Evolutionary conservation across 2,113 vertebrate genomes (phyloP).

Genomic region (Mobula hypostoma): DNA sequence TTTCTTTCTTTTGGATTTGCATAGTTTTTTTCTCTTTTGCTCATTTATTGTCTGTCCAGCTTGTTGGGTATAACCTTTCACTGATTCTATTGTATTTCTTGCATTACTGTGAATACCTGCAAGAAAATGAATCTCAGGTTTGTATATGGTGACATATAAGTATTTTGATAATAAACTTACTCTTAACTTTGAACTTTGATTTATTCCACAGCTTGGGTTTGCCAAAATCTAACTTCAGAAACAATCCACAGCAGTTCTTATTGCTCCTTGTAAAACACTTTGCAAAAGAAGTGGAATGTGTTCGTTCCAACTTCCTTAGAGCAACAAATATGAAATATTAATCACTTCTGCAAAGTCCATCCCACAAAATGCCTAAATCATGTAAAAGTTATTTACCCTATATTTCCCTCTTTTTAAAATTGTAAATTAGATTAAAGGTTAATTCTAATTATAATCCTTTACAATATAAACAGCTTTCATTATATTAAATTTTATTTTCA

Average conservation of each 20-base stretch:
- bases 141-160: too few species aligned
- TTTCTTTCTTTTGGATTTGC: too few species aligned
- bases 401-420: neutral
- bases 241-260: neutral
- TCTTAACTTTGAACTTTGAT: neutral
- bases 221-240: neutral
- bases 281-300: neutral
- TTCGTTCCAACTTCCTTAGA: too few species aligned
- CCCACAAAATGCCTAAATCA: neutral
- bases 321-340: neutral
- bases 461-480: neutral
- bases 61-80: too few species aligned
- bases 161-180: too few species aligned
- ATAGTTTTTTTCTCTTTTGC: too few species aligned
- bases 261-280: neutral
- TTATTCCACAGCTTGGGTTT: neutral
- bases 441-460: neutral
- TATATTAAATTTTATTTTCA: neutral
- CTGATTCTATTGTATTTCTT: too few species aligned
- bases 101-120: too few species aligned
- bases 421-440: neutral
- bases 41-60: too few species aligned
- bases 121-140: too few species aligned
- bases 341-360: neutral
- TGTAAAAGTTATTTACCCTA: neutral